Evolutionary conservation across 2,797 vertebrate genomes (phyloP).

Genomic region (Ctenopoma kingsleyae): DNA sequence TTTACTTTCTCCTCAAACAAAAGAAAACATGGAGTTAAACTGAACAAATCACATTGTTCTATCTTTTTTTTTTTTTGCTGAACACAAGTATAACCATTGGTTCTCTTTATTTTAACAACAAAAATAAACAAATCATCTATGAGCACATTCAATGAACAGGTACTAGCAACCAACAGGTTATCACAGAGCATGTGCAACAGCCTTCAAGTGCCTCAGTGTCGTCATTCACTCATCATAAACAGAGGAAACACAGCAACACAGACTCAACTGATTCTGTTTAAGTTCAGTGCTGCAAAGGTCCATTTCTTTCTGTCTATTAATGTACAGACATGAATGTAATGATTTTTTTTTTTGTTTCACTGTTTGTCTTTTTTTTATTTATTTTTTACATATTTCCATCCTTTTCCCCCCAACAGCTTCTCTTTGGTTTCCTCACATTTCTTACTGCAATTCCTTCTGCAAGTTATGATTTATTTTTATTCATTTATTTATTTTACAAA

Average conservation of each 20-base stretch:
- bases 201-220: conserved; percentile 63
- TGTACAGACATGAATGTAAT: conserved; percentile 48
- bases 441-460: conserved; percentile 25
- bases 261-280: conserved; percentile 32
- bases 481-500: conserved; percentile 15
- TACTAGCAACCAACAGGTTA: conserved; percentile 47
- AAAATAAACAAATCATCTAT: conserved; percentile 35
- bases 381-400: conserved; percentile 44
- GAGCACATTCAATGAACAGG: conserved; percentile 63
- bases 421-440: conserved; percentile 75
- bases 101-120: conserved; percentile 4
- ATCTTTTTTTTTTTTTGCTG: not conserved
- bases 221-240: conserved; percentile 50
- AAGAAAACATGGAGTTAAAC: conserved; percentile 27
- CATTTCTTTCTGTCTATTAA: conserved; percentile 41
- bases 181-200: conserved; percentile 66
- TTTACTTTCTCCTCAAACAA: not conserved
- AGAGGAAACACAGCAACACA: conserved; percentile 41
- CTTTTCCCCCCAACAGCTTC: conserved; percentile 33
- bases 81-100: conserved; percentile 9
- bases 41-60: conserved; percentile 16
- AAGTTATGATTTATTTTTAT: not conserved
- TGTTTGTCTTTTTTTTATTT: conserved; percentile 18
- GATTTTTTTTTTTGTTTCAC: conserved; percentile 8
- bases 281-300: conserved; percentile 38